These are phyloP conservation scores for Sinocyclocheilus grahami DNA, from an alignment of 2,113 vertebrate species.

Conservation along the genomic window DNA sequence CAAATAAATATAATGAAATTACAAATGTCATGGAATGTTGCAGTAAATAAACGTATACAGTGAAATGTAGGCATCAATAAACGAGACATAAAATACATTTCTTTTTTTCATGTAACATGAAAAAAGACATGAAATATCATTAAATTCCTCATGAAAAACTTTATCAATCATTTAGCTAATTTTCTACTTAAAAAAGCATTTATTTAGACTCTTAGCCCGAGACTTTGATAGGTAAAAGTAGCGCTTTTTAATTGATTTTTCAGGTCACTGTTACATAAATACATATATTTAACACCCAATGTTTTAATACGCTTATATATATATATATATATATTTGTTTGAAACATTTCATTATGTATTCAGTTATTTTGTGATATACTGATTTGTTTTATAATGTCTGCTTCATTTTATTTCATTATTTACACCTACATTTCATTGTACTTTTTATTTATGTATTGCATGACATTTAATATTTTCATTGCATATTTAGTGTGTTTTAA, in stretches of 20 bases:
- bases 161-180: neutral
- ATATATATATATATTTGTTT: neutral
- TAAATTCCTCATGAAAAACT: too few species aligned
- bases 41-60: neutral
- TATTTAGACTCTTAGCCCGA: too few species aligned
- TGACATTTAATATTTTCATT: neutral
- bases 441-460: neutral
- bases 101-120: neutral
- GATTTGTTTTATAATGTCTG: neutral
- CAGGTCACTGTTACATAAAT: neutral
- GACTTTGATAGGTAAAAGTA: too few species aligned
- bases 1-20: neutral
- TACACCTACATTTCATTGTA: neutral
- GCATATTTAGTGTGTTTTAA: neutral
- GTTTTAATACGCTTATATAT: neutral
- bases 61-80: neutral
- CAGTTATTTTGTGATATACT: neutral
- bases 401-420: neutral
- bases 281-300: neutral
- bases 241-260: neutral
- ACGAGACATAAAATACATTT: neutral
- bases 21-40: neutral
- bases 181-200: neutral
- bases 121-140: too few species aligned
- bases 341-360: neutral